Evolutionary conservation across 2,797 vertebrate genomes (phyloP), one percentile per base, ranked within the genome.

Genomic region (Eulemur rubriventer): DNA sequence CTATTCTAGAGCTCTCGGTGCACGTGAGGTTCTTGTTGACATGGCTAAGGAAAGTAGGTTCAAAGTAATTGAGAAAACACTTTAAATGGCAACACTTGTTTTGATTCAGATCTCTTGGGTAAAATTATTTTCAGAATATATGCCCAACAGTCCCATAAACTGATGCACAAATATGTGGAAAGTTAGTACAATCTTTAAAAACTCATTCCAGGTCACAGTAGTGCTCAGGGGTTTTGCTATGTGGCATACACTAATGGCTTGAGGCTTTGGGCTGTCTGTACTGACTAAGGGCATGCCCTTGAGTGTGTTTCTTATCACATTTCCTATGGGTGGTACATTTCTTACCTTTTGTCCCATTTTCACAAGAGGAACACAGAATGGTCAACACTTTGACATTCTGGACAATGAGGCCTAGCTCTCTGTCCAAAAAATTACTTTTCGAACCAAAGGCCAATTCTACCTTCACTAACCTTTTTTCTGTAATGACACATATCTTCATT

Each of bases 261-360:
- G 79, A 81, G 33, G 63, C 4, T 81, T 61, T 41, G 43, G 2
- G 35, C 33, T n/a, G 4, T 46, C 81, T 50, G 16, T 38, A 72
- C 48, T 35, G 9, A 65, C 24, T 26, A 2, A 65, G 6, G 30
- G 14, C 52, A 48, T 43, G 24, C 33, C 63, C 69, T 65, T 33
- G 4, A 79, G 11, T 12, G 8, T 85, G 26, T n/a, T 55, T 69
- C 65, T 84, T 79, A 59, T 38, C 61, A 55, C 84, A 79, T 35
- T n/a, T 17, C 28, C 35, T 72, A 6, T 28, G 17, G 33, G 10
- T 81, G 11, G 61, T 38, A 2, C 18, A 55, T 70, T 80, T 70
- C 59, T 94, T 89, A 41, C 28, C 57, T 88, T 94, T 59, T 87
- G 52, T 24, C 43, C 50, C 11, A 4, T 97, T 90, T 81, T 81